Base-by-base conservation (phyloP, 2,888 invertebrate species). In the Acrobasis consociella region DNA sequence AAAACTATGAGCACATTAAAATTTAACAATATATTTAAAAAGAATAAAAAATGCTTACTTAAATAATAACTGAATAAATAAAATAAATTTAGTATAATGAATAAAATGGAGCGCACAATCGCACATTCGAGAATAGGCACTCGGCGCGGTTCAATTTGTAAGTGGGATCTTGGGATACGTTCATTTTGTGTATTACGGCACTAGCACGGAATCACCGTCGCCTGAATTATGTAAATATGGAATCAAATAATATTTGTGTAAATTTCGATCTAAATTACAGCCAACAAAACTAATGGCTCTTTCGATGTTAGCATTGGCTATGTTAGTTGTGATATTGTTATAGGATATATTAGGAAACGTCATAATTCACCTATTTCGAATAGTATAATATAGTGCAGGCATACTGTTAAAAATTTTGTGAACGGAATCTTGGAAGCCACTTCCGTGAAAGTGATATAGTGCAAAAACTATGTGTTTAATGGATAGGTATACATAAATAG, bases 111-210 rank as follows among this genome's bases (percentile, higher is more conserved):
- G 9, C 17, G 42, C 17, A 13, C n/a, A 22, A 11, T 2, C 17
- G 42, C 17, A 13, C n/a, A 22, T 49, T 51, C 10, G 81, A 81
- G 88, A 91, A 91, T 91, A 89, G 73, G 72, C 72, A 83, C 72
- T 72, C 74, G 65, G 70, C 80, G 74, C 76, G 76, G 87, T 85
- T 84, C 91, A 91, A 91, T 91, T 91, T 91, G 91, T 88, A 81
- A 85, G 85, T 77, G 87, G 90, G 91, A 91, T 91, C 92, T 92
- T 88, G 89, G 91, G 91, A 90, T 91, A 89, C 86, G 89, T 87
- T 89, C 90, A 91, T 91, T 91, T 91, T 78, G 88, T 86, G 85
- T 89, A 86, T 83, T 83, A 89, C 84, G 82, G 83, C 87, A 86
- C 86, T 83, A 82, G 77, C 76, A 79, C 83, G 78, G 80, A 87